Evolutionary conservation across 2,797 vertebrate species (phyloP), one percentile per base, ranked within the genome.

Genomic region (Pitangus sulphuratus): DNA sequence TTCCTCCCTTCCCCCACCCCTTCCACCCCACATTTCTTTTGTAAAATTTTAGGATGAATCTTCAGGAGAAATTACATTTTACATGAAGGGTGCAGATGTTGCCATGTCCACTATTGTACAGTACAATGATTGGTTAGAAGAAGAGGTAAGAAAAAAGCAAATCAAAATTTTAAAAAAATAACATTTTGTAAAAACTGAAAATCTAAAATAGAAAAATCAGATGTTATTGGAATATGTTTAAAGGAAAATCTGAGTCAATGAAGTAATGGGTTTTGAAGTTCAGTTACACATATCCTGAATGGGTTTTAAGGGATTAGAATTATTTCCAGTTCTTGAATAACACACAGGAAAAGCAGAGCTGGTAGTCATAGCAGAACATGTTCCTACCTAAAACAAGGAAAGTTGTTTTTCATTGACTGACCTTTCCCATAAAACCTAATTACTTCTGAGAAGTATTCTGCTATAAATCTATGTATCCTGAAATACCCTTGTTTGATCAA

Each of bases 71-170:
- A 99, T 99, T 96, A 99, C 99, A 1, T 99, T 99, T 97, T 99
- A 99, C 89, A 99, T 99, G 99, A 99, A 99, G 95, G 99, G 99
- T 2, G 99, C 99, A 7, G 99, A 99, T 42, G 98, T 99, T 62
- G 99, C 98, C 48, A 99, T 99, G 99, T 98, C 99, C 65, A 98
- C 98, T 97, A 99, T 99, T 68, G 99, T 99, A 82, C 99, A 99
- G 97, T 99, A 99, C 93, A 99, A 99, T 30, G 99, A 99, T 92
- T 99, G 99, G 99, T 87, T 99, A 92, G 99, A 99, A 75, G 99
- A 99, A 90, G 99, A 99, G 98, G 99, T 99, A 98, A 98, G 96
- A 66, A 60, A 82, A 33, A 64, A 66, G 7, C 40, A 33, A 54
- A 69, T 14, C 2, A 35, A 31, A 39, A 60, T 50, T 20, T 75